phyloP scores from a whole-genome alignment of 2,888 invertebrate genomes.

The Toxonevra muliebris region DNA sequence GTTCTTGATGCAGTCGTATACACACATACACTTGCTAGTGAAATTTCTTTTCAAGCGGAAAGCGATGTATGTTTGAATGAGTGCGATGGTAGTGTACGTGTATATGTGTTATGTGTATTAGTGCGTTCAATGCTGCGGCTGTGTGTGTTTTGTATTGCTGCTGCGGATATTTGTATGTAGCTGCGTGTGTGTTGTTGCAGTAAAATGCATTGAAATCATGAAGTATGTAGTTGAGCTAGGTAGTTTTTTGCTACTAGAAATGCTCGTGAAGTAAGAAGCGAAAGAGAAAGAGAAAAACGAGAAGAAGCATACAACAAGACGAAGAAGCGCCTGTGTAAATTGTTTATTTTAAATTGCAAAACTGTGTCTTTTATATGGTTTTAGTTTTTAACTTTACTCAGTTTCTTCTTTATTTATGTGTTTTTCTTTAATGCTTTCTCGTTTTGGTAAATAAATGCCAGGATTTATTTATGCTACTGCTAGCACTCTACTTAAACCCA shows the following conservation, averaged over 20 bases:
- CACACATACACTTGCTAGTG: not conserved
- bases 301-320: too few relatives aligned
- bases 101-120: too few relatives aligned
- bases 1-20: not conserved
- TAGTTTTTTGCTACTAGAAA: too few relatives aligned
- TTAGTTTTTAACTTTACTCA: not conserved
- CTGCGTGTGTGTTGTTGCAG: slow-evolving; percentile 28
- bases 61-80: too few relatives aligned
- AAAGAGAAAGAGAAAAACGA: too few relatives aligned
- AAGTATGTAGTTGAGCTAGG: too few relatives aligned
- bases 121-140: too few relatives aligned
- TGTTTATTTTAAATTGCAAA: slow-evolving; percentile 8
- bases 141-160: not conserved
- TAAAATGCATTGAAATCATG: slow-evolving; percentile 29
- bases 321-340: slow-evolving; percentile 4
- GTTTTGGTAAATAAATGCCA: too few relatives aligned
- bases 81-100: too few relatives aligned
- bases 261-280: too few relatives aligned
- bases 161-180: slow-evolving; percentile 8
- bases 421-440: not conserved
- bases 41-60: not conserved
- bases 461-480: too few relatives aligned
- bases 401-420: not conserved
- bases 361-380: not conserved
- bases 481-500: too few relatives aligned